Base-by-base conservation (phyloP, 1,140 invertebrate genomes). In the Triops cancriformis region DNA sequence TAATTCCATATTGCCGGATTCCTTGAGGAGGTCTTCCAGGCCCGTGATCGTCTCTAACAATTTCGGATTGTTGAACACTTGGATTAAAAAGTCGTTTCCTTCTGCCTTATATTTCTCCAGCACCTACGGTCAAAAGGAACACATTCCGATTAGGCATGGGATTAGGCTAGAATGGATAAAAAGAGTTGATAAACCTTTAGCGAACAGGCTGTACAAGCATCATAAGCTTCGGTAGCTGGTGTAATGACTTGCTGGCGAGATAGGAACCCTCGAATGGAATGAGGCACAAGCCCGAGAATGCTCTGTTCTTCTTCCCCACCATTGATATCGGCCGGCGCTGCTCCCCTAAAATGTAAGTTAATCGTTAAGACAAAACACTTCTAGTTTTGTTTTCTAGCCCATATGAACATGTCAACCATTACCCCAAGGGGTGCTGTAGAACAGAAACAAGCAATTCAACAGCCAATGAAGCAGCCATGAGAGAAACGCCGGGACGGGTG, bases 121-220 rank as follows among this genome's bases (percentile, higher is more conserved):
- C 27, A 96, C 88, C 89, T 90, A 73, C 75, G 28, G 74, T 12
- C 74, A 43, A 26, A 74, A n/a, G n/a, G 18, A 64, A 64, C 23
- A 4, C 14, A 23, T 18, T n/a, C 9, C 7, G 42, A 43, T 79
- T 64, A 41, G 64, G 26, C 28, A 75, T 41, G 23, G 1, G 18
- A 1, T n/a, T 26, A 74, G 7, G 27, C 27, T n/a, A n/a, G n/a
- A n/a, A n/a, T n/a, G n/a, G n/a, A n/a, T n/a, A n/a, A n/a, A n/a
- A n/a, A n/a, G 23, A 7, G 6, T 74, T 74, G 7, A 26, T 41
- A 82, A 79, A 90, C 89, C 78, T 80, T 83, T 2, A 81, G 82
- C 0, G 95, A 97, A 83, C 97, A 99, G 0, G 96, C 96, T 73
- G 96, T 95, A 82, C 97, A 99, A 79, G 93, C 91, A 76, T 91